These are phyloP conservation scores for Campoletis sonorensis DNA, from an alignment of 1,140 invertebrate genomes.

Conservation along the genomic window DNA sequence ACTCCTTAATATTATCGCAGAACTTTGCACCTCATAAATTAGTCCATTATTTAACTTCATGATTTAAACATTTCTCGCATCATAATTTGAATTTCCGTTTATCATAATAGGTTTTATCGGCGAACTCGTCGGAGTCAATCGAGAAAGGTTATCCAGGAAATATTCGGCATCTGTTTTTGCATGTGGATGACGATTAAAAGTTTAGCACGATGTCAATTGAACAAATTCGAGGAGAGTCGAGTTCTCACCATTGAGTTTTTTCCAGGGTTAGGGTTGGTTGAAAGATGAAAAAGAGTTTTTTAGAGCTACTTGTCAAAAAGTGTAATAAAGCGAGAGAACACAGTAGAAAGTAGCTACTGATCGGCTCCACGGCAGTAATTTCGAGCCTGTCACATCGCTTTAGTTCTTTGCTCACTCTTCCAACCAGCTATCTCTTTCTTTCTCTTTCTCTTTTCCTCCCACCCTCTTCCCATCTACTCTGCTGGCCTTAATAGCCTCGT, in stretches of 20 bases:
- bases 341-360: constrained; percentile 28
- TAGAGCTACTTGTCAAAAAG: not conserved
- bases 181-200: not conserved
- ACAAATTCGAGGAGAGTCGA: no score
- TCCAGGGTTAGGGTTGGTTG: no score
- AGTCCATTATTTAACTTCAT: not conserved
- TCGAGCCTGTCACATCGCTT: constrained; percentile 43
- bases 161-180: not conserved
- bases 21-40: constrained; percentile 22
- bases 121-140: not conserved
- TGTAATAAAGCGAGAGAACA: constrained; percentile 7
- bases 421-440: not conserved
- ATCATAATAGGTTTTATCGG: not conserved
- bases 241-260: no score
- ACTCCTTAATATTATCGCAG: not conserved
- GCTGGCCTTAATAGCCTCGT: constrained; percentile 43
- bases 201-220: not conserved
- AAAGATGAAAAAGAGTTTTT: not conserved
- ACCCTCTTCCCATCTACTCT: not conserved
- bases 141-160: not conserved
- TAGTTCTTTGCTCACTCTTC: constrained; percentile 28
- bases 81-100: not conserved
- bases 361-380: constrained; percentile 38
- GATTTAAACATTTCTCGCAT: not conserved
- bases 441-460: not conserved